Conservation (phyloP, 2,113 vertebrate genomes). For the Cichladusa arquata region DNA sequence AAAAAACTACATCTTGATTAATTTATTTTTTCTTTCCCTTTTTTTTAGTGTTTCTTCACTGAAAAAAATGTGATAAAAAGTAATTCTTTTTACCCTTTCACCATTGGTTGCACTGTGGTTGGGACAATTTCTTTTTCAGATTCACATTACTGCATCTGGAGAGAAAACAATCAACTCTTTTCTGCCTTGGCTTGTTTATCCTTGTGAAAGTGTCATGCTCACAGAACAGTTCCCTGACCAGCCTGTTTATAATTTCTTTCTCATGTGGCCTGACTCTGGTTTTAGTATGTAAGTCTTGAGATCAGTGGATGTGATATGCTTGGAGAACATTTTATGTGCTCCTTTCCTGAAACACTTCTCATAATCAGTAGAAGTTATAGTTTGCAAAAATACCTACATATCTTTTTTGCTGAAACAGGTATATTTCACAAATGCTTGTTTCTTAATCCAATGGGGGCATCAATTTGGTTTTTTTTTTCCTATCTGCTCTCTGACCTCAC, state of each 20-base stretch:
- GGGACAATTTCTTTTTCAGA: neutral
- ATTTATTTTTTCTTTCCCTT: fast-evolving
- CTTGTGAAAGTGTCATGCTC: neutral
- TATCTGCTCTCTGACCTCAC: neutral
- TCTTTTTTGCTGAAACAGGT: neutral
- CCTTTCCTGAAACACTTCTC: neutral
- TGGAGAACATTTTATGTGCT: neutral
- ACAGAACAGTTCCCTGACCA: neutral
- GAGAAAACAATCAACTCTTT: neutral
- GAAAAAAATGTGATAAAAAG: neutral
- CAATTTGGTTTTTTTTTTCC: neutral
- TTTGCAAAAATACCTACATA: neutral
- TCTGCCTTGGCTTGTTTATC: neutral
- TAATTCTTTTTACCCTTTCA: neutral
- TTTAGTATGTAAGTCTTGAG: neutral
- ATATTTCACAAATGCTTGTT: neutral
- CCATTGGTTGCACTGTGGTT: neutral
- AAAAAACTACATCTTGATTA: fast-evolving
- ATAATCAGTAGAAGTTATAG: neutral
- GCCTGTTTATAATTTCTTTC: neutral
- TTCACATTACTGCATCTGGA: neutral
- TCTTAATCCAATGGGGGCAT: neutral
- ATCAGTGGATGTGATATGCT: neutral
- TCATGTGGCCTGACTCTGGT: neutral
- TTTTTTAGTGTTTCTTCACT: neutral